These are phyloP conservation scores for Enteromius trimaculatus DNA, from an alignment of 2,797 vertebrate species.

Conservation along the genomic window DNA sequence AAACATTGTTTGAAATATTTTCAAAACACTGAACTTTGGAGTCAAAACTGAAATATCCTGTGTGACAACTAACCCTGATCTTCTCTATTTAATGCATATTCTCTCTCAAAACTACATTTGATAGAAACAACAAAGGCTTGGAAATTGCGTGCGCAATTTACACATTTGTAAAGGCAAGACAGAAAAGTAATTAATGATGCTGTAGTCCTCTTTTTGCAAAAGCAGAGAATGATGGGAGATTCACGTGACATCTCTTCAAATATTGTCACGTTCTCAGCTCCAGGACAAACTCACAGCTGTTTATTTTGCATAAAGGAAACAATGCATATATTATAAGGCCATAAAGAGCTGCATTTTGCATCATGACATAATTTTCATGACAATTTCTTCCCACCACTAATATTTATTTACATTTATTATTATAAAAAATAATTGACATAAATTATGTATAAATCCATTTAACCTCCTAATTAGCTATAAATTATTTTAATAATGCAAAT, in stretches of 20 bases:
- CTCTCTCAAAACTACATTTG: neutral
- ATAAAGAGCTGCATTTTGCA: neutral
- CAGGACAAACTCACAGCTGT: conserved; percentile 21
- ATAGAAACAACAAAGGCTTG: neutral
- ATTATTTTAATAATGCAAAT: neutral
- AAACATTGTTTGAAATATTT: too few relatives aligned
- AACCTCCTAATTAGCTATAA: neutral
- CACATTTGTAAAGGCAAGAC: neutral
- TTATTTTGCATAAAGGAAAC: neutral
- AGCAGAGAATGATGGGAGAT: neutral
- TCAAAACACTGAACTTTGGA: neutral
- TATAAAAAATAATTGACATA: neutral
- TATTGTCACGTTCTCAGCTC: conserved; percentile 11
- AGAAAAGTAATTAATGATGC: neutral
- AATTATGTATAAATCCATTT: neutral
- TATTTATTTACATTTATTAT: neutral
- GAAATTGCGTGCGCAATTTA: neutral
- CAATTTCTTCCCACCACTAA: neutral
- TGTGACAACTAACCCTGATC: neutral
- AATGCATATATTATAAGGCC: neutral
- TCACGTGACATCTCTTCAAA: conserved; percentile 1
- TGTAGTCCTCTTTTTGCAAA: neutral
- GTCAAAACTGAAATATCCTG: neutral
- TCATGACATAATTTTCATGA: neutral
- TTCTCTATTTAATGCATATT: neutral